These are phyloP conservation scores for Catocala nupta DNA, from an alignment of 2,888 invertebrate species.

Conservation along the genomic window DNA sequence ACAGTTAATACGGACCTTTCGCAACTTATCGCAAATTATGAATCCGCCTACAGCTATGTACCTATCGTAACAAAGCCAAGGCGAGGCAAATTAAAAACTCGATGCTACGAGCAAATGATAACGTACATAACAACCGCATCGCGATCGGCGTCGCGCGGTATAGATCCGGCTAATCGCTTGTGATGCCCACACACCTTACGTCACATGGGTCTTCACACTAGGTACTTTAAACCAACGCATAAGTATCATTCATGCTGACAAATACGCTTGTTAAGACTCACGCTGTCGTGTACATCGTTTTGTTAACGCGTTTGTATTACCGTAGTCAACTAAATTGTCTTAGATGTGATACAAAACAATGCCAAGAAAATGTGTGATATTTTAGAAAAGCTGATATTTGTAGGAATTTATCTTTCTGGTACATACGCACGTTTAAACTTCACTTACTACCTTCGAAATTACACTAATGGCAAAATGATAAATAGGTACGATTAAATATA, in stretches of 20 bases:
- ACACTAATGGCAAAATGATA: too few species aligned
- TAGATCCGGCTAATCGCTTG: constrained; percentile 43
- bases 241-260: neutral
- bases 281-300: constrained; percentile 28
- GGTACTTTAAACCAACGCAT: constrained; percentile 4
- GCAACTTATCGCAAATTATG: constrained; percentile 33
- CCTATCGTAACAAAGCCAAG: constrained; percentile 43
- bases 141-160: constrained; percentile 45
- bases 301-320: constrained; percentile 37
- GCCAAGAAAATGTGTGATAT: too few species aligned
- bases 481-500: too few species aligned
- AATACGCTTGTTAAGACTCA: neutral
- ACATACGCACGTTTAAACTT: too few species aligned
- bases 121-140: constrained; percentile 27
- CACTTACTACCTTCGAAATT: too few species aligned
- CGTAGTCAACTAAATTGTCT: constrained; percentile 24
- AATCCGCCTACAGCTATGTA: constrained; percentile 29
- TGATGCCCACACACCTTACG: constrained; percentile 45
- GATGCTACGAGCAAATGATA: constrained; percentile 44
- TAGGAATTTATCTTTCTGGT: too few species aligned
- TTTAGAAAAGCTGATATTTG: too few species aligned
- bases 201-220: constrained; percentile 44
- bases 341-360: too few species aligned
- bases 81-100: constrained; percentile 49
- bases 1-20: constrained; percentile 29